Conservation (phyloP, 2,113 vertebrate species). For the Suricata suricatta region DNA sequence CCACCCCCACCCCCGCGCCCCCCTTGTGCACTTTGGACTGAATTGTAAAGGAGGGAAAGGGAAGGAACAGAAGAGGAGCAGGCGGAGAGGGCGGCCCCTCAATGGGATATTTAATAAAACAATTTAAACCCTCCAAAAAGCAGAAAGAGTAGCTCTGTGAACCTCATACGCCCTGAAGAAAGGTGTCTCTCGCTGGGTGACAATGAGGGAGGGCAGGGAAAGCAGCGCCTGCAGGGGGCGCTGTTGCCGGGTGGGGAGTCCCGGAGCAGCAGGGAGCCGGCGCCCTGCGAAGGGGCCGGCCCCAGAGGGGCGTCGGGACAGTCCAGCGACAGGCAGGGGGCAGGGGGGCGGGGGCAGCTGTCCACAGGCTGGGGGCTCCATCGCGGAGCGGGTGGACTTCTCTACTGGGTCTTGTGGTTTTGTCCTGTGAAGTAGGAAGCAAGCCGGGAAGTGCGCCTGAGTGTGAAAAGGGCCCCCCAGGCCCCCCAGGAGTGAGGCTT, state of each 20-base stretch:
- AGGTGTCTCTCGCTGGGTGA: background rate
- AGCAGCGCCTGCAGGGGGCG: accelerated
- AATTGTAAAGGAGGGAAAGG: background rate
- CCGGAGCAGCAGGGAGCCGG: accelerated
- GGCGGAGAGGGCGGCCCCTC: background rate
- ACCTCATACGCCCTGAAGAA: background rate
- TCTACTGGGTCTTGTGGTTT: background rate
- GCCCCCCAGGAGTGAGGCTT: background rate
- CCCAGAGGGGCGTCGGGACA: no score
- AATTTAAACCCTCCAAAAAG: background rate
- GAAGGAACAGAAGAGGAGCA: background rate
- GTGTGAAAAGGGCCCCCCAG: background rate
- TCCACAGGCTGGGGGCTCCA: no score
- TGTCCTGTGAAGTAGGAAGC: background rate
- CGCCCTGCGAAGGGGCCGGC: background rate
- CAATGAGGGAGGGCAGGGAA: no score
- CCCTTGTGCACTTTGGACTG: background rate
- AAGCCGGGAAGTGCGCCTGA: accelerated
- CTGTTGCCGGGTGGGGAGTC: background rate
- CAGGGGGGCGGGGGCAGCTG: background rate
- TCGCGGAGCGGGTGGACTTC: background rate
- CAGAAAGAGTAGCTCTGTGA: background rate
- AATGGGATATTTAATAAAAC: background rate
- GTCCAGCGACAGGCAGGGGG: background rate
- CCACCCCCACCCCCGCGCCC: accelerated